Evolutionary conservation across 2,888 invertebrate species (phyloP).

Genomic region (Patella ulyssiponensis): DNA sequence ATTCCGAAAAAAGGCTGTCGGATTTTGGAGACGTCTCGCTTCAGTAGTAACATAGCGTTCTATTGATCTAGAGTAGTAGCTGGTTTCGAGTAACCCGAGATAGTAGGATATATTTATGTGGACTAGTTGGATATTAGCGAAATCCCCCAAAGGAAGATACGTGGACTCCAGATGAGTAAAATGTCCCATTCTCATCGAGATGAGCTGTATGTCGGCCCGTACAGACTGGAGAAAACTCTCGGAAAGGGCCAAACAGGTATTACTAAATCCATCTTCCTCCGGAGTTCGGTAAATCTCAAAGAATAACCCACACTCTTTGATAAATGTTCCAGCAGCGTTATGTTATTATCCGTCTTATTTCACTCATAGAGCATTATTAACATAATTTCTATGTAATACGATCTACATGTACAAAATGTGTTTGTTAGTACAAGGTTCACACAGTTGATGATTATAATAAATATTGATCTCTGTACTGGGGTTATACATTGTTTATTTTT

Average conservation of each 20-base stretch:
- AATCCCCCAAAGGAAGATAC: neutral
- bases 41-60: slow-evolving; percentile 9
- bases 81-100: neutral
- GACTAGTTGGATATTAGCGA: neutral
- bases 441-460: too few relatives aligned
- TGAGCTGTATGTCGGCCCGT: slow-evolving; percentile 94
- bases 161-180: slow-evolving; percentile 18
- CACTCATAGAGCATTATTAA: too few relatives aligned
- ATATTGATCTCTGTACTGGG: too few relatives aligned
- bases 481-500: too few relatives aligned
- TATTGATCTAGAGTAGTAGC: neutral
- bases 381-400: too few relatives aligned
- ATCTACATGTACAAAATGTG: too few relatives aligned
- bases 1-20: neutral
- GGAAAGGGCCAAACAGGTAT: slow-evolving; percentile 99
- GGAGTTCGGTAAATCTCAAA: too few relatives aligned
- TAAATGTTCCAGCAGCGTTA: too few relatives aligned
- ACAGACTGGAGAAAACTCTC: slow-evolving; percentile 97
- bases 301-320: too few relatives aligned
- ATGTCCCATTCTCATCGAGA: slow-evolving; percentile 58
- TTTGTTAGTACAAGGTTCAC: too few relatives aligned
- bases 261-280: too few relatives aligned
- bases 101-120: slow-evolving; percentile 4
- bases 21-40: slow-evolving; percentile 4
- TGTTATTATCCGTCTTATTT: too few relatives aligned